Base-by-base conservation (phyloP, 2,797 vertebrate genomes). In the Lutra lutra region DNA sequence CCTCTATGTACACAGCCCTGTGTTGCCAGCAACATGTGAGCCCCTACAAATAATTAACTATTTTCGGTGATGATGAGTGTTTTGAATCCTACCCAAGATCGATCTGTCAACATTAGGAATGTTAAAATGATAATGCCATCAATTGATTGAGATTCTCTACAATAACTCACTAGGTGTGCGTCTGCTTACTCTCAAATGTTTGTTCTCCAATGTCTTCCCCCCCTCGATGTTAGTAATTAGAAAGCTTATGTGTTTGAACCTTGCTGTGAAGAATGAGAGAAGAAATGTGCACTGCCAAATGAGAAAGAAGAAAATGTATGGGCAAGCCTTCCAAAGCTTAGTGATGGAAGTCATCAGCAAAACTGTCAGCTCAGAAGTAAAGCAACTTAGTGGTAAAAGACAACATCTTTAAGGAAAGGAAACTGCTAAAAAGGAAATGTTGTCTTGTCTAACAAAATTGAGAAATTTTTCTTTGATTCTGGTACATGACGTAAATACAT, bases 321-420 rank as follows among this genome's bases (percentile, higher is more conserved):
- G 92, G 92, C 14, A 79, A 95, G 64, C 17, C 62, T 94, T 98
- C 86, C 84, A 96, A 97, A 97, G 91, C 82, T 54, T 54, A 54
- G 51, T 54, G 51, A 96, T 3, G 96, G 94, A 89, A 97, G 46
- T 35, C 80, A 96, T 91, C 95, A 97, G 96, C 68, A 97, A 98
- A 98, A 97, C 77, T 95, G 94, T 64, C 92, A 96, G 70, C 46
- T 95, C 35, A 97, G 86, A 97, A 95, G 11, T 83, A 96, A 95
- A 72, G 3, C 20, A 96, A 94, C 94, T 62, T 60, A 60, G 70
- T 58, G n/a, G 15, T 80, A 93, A 94, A 97, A 54, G 51, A 54
- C 51, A 54, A 18, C 51, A 54, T 54, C 15, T 54, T 54, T 54
- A 83, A 91, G 82, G 72, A 95, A 96, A 95, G 88, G 11, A 92